phyloP scores from a whole-genome alignment of 2,797 vertebrate species.

The Spinibarbus caldwelli region DNA sequence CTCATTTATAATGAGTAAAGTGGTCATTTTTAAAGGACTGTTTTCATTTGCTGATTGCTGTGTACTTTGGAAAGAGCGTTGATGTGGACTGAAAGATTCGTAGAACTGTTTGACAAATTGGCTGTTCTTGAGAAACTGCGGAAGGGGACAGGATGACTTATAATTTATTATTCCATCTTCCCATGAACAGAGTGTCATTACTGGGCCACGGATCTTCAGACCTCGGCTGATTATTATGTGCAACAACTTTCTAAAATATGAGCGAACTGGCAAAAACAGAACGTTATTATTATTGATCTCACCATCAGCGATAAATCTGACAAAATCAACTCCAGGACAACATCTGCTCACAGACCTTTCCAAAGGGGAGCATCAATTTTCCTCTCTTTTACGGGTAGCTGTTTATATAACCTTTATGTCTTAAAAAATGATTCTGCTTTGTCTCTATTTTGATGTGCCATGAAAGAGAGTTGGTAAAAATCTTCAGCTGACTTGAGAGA shows the following conservation, averaged over 20 bases:
- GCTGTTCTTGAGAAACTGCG: conserved; percentile 53
- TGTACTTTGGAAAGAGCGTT: conserved; percentile 67
- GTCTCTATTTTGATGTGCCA: neutral
- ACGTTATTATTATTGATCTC: conserved; percentile 8
- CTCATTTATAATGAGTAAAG: conserved; percentile 60
- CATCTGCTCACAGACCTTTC: conserved; percentile 30
- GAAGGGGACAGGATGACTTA: conserved; percentile 62
- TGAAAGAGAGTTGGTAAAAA: conserved; percentile 4
- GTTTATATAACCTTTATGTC: conserved; percentile 26
- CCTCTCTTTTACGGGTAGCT: conserved; percentile 11
- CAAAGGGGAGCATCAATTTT: conserved; percentile 24
- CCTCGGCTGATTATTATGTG: conserved; percentile 5
- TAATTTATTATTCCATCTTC: conserved; percentile 54
- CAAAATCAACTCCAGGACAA: conserved; percentile 18
- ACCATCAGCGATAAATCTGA: conserved; percentile 20
- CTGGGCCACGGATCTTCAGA: conserved; percentile 50
- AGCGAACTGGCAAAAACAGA: neutral
- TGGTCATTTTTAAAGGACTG: conserved; percentile 57
- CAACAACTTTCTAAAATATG: conserved; percentile 11
- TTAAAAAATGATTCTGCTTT: neutral
- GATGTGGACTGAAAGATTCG: conserved; percentile 55
- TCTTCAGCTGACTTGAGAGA: neutral
- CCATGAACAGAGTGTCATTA: conserved; percentile 58
- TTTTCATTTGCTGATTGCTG: conserved; percentile 67
- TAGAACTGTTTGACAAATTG: conserved; percentile 62